These are phyloP conservation scores for Tachysurus vachellii DNA, from an alignment of 2,113 vertebrate genomes.

Conservation along the genomic window DNA sequence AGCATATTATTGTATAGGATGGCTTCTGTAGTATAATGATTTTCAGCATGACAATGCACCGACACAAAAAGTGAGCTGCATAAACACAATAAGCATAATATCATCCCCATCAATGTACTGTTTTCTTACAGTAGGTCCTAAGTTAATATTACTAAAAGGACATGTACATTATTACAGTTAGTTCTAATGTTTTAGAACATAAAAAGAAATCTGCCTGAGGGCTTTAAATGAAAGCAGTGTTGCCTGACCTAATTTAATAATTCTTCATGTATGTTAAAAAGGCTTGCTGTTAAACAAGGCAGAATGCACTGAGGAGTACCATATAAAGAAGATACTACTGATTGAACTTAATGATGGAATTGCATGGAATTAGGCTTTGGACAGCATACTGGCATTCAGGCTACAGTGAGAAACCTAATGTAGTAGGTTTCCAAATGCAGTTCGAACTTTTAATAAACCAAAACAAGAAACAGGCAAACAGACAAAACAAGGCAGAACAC, in stretches of 20 bases:
- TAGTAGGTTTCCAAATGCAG: too few species aligned
- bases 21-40: background rate
- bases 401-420: conserved; percentile 20
- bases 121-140: background rate
- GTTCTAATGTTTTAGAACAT: background rate
- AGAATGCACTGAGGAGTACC: background rate
- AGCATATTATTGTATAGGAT: background rate
- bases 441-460: too few species aligned
- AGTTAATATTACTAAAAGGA: background rate
- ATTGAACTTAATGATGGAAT: conserved; percentile 15
- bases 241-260: conserved; percentile 30
- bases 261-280: conserved; percentile 19
- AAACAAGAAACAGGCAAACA: too few species aligned
- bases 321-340: conserved; percentile 9
- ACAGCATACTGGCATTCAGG: background rate
- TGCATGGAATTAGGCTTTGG: background rate
- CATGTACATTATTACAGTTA: background rate
- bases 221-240: background rate
- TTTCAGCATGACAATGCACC: background rate
- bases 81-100: background rate
- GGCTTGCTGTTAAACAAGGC: conserved; percentile 18
- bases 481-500: too few species aligned
- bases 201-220: background rate
- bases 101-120: background rate
- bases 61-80: background rate